These are phyloP conservation scores for Punctoribates punctum DNA, from an alignment of 2,888 invertebrate species.

Conservation along the genomic window DNA sequence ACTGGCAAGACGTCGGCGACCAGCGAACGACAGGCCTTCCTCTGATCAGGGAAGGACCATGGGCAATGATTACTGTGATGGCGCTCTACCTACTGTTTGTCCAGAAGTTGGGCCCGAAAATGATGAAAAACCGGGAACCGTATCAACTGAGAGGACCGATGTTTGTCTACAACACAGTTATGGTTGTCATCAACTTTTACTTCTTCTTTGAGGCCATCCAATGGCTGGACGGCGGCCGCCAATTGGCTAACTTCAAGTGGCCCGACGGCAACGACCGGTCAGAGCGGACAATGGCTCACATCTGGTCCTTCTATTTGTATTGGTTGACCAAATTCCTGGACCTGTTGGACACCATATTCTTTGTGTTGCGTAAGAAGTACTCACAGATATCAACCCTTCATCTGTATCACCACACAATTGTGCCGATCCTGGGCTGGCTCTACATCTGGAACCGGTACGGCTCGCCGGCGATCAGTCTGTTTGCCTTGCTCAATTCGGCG, in stretches of 20 bases:
- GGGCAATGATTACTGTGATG: slow-evolving; percentile 38
- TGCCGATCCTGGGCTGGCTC: slow-evolving; percentile 38
- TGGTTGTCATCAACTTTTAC: slow-evolving; percentile 15
- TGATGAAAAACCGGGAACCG: slow-evolving; percentile 40
- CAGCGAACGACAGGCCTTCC: slow-evolving; percentile 38
- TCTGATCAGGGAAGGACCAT: slow-evolving; percentile 42
- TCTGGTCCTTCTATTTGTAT: background rate
- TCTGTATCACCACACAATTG: slow-evolving; percentile 47
- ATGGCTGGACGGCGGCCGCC: background rate
- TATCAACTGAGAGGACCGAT: background rate
- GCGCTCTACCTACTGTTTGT: slow-evolving; percentile 39
- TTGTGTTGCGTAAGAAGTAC: slow-evolving; percentile 47
- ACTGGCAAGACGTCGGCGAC: slow-evolving; percentile 43
- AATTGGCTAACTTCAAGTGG: slow-evolving; percentile 11
- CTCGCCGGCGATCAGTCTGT: background rate
- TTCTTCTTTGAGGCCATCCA: background rate
- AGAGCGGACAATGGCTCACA: background rate
- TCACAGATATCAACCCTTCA: slow-evolving; percentile 46
- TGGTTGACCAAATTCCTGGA: slow-evolving; percentile 33
- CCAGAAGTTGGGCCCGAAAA: slow-evolving; percentile 33
- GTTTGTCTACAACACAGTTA: slow-evolving; percentile 35
- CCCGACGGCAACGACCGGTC: slow-evolving; percentile 19
- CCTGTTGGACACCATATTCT: slow-evolving; percentile 43
- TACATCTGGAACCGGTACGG: slow-evolving; percentile 30
- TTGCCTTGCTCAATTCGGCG: background rate